phyloP scores from a whole-genome alignment of 2,888 invertebrate genomes.

The Agelastica alni region DNA sequence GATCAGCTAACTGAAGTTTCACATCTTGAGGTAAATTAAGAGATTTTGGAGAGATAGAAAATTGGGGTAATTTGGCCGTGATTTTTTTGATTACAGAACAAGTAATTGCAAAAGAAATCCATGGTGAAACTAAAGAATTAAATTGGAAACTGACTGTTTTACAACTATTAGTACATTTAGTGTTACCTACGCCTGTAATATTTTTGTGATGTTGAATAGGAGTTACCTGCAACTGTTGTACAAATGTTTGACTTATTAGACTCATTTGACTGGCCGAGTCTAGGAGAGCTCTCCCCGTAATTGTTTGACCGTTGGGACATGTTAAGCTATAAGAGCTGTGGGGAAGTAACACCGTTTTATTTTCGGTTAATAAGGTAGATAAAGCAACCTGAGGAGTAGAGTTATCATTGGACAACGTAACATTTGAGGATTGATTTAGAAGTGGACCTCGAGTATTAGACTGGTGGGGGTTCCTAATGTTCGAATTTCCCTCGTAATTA shows the following conservation, averaged over 20 bases:
- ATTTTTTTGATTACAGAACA: neutral
- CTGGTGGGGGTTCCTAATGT: neutral
- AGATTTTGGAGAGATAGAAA: slow-evolving; percentile 1
- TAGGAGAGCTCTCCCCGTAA: neutral
- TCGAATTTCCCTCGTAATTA: neutral
- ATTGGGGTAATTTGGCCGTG: neutral
- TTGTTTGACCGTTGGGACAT: neutral
- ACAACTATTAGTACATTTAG: neutral
- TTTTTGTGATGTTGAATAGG: neutral
- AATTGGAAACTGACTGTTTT: too few relatives aligned
- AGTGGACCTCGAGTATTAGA: neutral
- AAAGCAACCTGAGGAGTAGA: neutral
- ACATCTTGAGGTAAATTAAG: too few relatives aligned
- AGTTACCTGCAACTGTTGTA: neutral
- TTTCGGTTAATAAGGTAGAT: neutral
- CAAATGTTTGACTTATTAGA: neutral
- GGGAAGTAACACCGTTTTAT: neutral
- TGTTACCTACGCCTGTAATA: neutral
- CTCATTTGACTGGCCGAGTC: slow-evolving; percentile 1
- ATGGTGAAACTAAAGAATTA: neutral
- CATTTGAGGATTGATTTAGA: too few relatives aligned
- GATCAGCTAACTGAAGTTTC: too few relatives aligned
- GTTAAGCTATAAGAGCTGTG: neutral
- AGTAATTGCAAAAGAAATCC: neutral
- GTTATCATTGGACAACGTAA: too few relatives aligned